Base-by-base conservation (phyloP, 2,113 vertebrate species). In the Chionomys nivalis region DNA sequence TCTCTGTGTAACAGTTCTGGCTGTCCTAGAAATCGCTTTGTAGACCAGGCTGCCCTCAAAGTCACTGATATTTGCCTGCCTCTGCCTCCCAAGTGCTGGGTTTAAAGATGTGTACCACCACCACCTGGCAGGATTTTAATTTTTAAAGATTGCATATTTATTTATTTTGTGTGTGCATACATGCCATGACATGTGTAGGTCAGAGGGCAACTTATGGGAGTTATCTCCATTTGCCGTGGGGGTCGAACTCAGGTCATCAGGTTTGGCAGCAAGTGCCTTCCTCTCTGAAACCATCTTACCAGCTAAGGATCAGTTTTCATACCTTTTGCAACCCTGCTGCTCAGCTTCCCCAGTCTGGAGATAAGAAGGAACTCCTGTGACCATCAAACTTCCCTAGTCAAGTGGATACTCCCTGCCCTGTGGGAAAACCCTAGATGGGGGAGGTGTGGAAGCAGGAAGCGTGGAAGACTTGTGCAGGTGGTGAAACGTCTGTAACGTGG, bases 331-430 rank as follows among this genome's bases (percentile, higher is more conserved):
- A 63, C 79, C 28, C 42, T 28, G 52, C 7, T 89, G 42, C 55
- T 90, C 65, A 36, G 36, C 36, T 94, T 92, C n/a, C 65, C 36
- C 73, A 96, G 31, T 44, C 76, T 75, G 33, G 73, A 95, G 75
- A 93, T 33, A 95, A 88, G 63, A 93, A 93, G 58, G n/a, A 39
- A n/a, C 26, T 8, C 21, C 36, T 39, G 63, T 55, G 75, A 83
- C 76, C 68, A 94, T 28, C 72, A 90, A 92, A 63, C 12, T 91
- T 16, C 61, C 55, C 44, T 13, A 78, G 72, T 39, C 44, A 65
- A 42, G 65, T n/a, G 58, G 9, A 55, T 16, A 13, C 33, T 33
- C 47, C 16, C 47, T 26, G 70, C 3, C 21, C 75, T 39, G 10
- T 78, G 47, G 66, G 75, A 81, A 91, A 89, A 83, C 26, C 58